A percentile compares a stretch with the other conserved stretches of the same genome.
Conservation (phyloP, 2,888 invertebrate genomes). For the Napeogenes inachia region DNA sequence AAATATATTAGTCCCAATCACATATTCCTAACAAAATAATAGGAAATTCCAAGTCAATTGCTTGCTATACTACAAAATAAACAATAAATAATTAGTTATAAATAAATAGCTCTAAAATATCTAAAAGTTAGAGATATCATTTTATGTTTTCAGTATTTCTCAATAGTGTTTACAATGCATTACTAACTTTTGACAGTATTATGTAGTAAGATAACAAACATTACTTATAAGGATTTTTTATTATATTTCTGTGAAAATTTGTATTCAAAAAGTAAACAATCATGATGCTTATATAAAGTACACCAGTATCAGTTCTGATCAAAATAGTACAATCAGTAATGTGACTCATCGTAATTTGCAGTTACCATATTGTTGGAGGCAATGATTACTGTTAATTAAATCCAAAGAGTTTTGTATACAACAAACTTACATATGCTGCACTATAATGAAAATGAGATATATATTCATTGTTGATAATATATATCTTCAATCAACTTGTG, state of each 20-base stretch:
- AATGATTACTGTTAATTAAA: constrained; percentile 5
- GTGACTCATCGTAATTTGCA: constrained; percentile 14
- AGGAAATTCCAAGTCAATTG: too few relatives aligned
- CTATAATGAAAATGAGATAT: too few relatives aligned
- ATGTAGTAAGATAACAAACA: neutral
- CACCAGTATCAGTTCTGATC: constrained; percentile 17
- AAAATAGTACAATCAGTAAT: constrained; percentile 19
- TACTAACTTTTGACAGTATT: neutral
- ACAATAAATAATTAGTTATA: too few relatives aligned
- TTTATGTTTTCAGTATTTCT: too few relatives aligned
- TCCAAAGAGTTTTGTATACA: neutral
- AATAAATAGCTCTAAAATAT: too few relatives aligned
- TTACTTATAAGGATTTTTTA: neutral
- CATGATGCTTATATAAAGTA: constrained; percentile 12
- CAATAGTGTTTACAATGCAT: neutral
- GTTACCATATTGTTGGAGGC: neutral
- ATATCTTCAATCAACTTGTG: too few relatives aligned
- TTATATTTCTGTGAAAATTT: neutral
- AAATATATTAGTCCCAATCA: too few relatives aligned
- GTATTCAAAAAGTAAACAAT: constrained; percentile 14
- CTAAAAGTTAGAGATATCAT: too few relatives aligned
- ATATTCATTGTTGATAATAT: too few relatives aligned
- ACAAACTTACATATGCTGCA: too few relatives aligned
- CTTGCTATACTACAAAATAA: too few relatives aligned
- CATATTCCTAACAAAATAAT: neutral